These are phyloP conservation scores for Cnemophilus loriae DNA, from an alignment of 2,113 vertebrate genomes.

Conservation along the genomic window DNA sequence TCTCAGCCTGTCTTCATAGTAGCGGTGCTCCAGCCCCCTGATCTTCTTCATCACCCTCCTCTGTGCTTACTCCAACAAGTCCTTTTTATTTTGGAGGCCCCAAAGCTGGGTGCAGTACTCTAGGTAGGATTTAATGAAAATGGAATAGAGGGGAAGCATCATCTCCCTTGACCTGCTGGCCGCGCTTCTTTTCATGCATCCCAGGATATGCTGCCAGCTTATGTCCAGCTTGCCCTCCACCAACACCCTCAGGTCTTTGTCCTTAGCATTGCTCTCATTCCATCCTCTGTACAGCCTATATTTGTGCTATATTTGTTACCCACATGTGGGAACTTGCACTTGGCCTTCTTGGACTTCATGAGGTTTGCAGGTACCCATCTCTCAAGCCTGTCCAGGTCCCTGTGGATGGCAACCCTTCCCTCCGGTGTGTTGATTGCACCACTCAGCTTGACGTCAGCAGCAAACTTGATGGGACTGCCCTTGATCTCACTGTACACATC, in stretches of 20 bases:
- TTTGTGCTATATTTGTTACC: not conserved
- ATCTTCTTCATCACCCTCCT: no score
- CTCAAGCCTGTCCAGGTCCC: not conserved
- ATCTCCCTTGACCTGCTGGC: not conserved
- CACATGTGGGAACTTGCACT: not conserved
- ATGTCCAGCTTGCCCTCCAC: no score
- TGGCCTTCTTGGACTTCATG: no score
- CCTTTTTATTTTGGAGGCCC: not conserved
- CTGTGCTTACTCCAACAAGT: not conserved
- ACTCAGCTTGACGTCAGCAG: not conserved
- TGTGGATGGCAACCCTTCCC: not conserved
- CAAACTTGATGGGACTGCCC: not conserved
- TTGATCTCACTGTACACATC: not conserved
- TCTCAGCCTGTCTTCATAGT: not conserved
- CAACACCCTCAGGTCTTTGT: not conserved
- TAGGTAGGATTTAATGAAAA: no score
- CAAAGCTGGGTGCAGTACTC: not conserved
- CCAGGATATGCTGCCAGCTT: not conserved
- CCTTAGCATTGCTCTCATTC: not conserved
- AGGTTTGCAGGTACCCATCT: no score
- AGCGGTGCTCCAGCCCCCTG: not conserved
- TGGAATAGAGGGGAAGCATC: not conserved
- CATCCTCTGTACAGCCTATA: not conserved
- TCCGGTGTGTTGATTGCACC: no score
- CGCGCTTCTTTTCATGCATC: not conserved